phyloP scores from a whole-genome alignment of 2,888 invertebrate species.

The Ophonus ardosiacus region DNA sequence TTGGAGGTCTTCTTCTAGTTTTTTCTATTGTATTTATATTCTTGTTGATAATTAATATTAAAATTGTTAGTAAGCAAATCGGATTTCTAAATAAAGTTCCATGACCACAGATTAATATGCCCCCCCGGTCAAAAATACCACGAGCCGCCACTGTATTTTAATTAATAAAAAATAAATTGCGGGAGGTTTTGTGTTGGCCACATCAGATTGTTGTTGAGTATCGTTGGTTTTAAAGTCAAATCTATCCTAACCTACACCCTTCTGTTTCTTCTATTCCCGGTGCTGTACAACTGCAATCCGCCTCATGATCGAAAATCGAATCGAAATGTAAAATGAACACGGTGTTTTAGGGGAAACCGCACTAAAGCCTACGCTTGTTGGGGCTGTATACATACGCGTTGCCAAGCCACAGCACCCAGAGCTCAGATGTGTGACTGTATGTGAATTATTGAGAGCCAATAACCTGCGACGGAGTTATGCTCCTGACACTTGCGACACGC shows the following conservation, averaged over 20 bases:
- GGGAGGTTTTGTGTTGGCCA: too few relatives aligned
- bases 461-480: constrained; percentile 66
- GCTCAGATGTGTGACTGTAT: constrained; percentile 65
- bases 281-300: background rate
- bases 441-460: constrained; percentile 73
- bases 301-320: constrained; percentile 46
- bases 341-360: constrained; percentile 43
- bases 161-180: too few relatives aligned
- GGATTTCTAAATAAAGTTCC: too few relatives aligned
- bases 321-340: constrained; percentile 50
- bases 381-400: constrained; percentile 8
- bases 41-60: too few relatives aligned
- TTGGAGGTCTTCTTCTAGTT: too few relatives aligned
- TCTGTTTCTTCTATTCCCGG: background rate
- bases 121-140: too few relatives aligned
- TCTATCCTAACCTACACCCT: background rate
- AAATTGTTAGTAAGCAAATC: too few relatives aligned
- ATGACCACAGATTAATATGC: too few relatives aligned
- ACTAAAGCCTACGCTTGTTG: constrained; percentile 10
- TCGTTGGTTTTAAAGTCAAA: background rate
- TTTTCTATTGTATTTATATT: too few relatives aligned
- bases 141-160: too few relatives aligned
- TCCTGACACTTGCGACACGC: constrained; percentile 29
- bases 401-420: background rate
- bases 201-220: too few relatives aligned